phyloP scores from a whole-genome alignment of 1,140 invertebrate species.

The Drosophila quadrilineata region DNA sequence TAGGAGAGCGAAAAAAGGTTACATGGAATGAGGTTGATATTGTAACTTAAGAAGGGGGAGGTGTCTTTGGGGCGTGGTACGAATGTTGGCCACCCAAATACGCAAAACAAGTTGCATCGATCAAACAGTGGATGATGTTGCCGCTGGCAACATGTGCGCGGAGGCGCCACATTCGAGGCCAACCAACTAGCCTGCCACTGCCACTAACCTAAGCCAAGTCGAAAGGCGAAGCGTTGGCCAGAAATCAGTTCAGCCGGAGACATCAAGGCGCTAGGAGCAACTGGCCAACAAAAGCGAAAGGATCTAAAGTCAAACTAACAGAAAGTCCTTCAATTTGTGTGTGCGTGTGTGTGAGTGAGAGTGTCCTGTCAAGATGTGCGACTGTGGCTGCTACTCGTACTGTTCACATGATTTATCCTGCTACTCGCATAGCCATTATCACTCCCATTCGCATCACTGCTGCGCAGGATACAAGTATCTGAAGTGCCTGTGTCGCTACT shows the following conservation, averaged over 20 bases:
- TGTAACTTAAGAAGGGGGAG: no score
- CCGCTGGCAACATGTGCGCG: slow-evolving; percentile 22
- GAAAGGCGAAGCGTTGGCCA: slow-evolving; percentile 68
- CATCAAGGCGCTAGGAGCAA: slow-evolving; percentile 38
- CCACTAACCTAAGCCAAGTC: slow-evolving; percentile 74
- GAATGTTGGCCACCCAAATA: slow-evolving; percentile 70
- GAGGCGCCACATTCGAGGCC: slow-evolving; percentile 27
- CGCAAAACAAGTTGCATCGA: slow-evolving; percentile 68
- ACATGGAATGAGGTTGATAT: slow-evolving; percentile 26
- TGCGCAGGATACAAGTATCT: slow-evolving; percentile 74
- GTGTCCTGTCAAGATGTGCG: slow-evolving; percentile 60
- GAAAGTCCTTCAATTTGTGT: background rate
- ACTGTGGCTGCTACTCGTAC: slow-evolving; percentile 71
- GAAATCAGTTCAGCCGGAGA: slow-evolving; percentile 66
- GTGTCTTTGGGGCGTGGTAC: slow-evolving; percentile 72
- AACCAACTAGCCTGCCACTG: no score
- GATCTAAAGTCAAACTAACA: background rate
- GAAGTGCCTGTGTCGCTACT: slow-evolving; percentile 70
- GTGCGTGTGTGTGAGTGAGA: slow-evolving; percentile 12
- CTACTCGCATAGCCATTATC: slow-evolving; percentile 61
- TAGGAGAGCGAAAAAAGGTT: slow-evolving; percentile 7
- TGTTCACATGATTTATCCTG: slow-evolving; percentile 67
- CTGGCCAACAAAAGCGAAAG: background rate
- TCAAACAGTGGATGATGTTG: slow-evolving; percentile 48
- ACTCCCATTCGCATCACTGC: slow-evolving; percentile 66